Evolutionary conservation across 2,888 invertebrate genomes (phyloP).

Genomic region (Mantis religiosa): DNA sequence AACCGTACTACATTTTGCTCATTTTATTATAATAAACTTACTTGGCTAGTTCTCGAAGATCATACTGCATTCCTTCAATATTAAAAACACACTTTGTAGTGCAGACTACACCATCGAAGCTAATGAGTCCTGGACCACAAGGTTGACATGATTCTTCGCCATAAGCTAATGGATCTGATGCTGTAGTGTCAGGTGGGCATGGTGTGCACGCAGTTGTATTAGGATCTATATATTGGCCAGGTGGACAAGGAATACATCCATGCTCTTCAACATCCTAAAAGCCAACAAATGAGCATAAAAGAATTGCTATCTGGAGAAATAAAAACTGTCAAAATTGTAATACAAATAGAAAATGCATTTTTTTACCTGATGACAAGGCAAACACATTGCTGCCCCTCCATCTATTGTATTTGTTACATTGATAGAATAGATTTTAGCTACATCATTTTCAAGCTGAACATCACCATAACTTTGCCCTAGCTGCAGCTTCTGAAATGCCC

Average conservation of each 20-base stretch:
- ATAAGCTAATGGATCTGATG: conserved; percentile 40
- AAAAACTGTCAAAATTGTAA: not conserved
- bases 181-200: conserved; percentile 45
- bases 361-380: conserved; percentile 45
- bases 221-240: conserved; percentile 47
- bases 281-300: not conserved
- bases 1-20: too few relatives aligned
- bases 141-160: conserved; percentile 45
- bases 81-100: conserved; percentile 45
- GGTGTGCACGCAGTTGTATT: conserved; percentile 43
- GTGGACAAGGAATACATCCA: conserved; percentile 51
- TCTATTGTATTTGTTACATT: conserved; percentile 52
- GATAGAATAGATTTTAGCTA: conserved; percentile 50
- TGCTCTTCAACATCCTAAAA: conserved; percentile 26
- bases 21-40: not conserved
- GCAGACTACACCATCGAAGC: conserved; percentile 44
- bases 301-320: not conserved
- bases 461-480: conserved; percentile 30
- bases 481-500: conserved; percentile 47
- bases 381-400: conserved; percentile 53
- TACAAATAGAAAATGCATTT: not conserved
- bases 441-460: conserved; percentile 38
- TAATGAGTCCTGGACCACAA: conserved; percentile 48
- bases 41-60: conserved; percentile 26
- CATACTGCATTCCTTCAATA: conserved; percentile 34